phyloP scores from a whole-genome alignment of 2,797 vertebrate species.

The Kryptopterus vitreolus region DNA sequence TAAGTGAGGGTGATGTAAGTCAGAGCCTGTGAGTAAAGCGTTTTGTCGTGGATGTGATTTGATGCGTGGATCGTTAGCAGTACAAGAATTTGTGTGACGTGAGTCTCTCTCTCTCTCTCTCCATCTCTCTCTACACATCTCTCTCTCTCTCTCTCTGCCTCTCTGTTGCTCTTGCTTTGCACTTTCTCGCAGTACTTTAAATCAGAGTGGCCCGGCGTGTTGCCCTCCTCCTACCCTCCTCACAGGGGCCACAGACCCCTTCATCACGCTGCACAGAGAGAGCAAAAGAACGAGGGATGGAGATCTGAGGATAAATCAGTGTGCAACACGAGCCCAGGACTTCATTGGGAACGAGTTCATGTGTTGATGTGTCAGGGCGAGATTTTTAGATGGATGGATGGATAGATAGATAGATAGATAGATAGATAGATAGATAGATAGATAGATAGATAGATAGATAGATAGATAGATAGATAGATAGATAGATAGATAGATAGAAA shows the following conservation, averaged over 20 bases:
- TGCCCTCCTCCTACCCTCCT: conserved; percentile 22
- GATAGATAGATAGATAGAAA: no score
- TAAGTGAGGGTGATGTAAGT: background rate
- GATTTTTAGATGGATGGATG: background rate
- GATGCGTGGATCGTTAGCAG: background rate
- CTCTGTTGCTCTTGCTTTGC: conserved; percentile 21
- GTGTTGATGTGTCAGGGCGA: background rate
- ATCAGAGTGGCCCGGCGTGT: conserved; percentile 29
- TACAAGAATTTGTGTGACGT: background rate
- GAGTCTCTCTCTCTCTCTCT: background rate
- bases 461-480: no score
- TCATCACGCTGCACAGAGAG: background rate
- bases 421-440: no score
- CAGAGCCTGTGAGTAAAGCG: background rate
- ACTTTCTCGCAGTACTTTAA: conserved; percentile 9
- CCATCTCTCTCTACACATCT: background rate
- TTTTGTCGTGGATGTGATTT: conserved; percentile 9
- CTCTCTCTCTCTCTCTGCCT: conserved; percentile 25
- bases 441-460: no score
- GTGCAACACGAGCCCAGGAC: background rate
- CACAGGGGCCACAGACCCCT: conserved; percentile 9
- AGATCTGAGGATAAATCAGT: conserved; percentile 2
- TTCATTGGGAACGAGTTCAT: background rate
- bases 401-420: no score
- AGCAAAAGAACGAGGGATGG: background rate